phyloP scores from a whole-genome alignment of 2,113 vertebrate genomes.

The Grammomys dolichurus region DNA sequence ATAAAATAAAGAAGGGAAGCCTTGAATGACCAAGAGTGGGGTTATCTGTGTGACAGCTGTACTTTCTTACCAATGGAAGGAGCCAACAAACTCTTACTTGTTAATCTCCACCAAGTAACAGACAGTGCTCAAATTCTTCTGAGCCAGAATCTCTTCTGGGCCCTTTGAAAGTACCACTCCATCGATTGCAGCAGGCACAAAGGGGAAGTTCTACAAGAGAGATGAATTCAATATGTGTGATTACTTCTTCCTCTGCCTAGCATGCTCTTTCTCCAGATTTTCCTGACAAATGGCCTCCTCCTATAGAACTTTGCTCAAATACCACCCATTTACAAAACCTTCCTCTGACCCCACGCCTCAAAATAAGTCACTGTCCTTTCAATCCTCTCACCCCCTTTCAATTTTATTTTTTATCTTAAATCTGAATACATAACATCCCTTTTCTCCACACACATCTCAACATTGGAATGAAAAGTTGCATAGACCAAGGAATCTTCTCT shows the following conservation, averaged over 20 bases:
- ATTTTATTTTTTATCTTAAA: neutral
- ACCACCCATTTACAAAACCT: neutral
- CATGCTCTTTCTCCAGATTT: neutral
- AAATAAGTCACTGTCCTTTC: neutral
- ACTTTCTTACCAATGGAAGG: slow-evolving; percentile 61
- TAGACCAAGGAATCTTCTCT: neutral
- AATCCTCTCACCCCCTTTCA: neutral
- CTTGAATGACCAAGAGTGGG: fast-evolving
- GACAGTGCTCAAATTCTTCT: slow-evolving; percentile 44
- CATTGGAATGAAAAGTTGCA: neutral
- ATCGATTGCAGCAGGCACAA: neutral
- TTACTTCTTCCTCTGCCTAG: neutral
- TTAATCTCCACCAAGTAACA: slow-evolving; percentile 61
- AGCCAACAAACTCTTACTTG: slow-evolving; percentile 74
- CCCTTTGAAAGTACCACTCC: slow-evolving; percentile 55
- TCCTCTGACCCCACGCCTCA: neutral
- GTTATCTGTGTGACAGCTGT: fast-evolving
- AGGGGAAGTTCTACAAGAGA: neutral
- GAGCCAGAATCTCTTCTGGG: slow-evolving; percentile 56
- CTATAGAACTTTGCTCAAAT: neutral
- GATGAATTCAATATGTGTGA: fast-evolving
- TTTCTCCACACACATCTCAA: too few relatives aligned
- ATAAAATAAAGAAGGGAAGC: fast-evolving
- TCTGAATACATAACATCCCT: neutral
- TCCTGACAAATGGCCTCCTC: neutral